Conservation (phyloP, 2,888 invertebrate species). For the Agapostemon virescens region DNA sequence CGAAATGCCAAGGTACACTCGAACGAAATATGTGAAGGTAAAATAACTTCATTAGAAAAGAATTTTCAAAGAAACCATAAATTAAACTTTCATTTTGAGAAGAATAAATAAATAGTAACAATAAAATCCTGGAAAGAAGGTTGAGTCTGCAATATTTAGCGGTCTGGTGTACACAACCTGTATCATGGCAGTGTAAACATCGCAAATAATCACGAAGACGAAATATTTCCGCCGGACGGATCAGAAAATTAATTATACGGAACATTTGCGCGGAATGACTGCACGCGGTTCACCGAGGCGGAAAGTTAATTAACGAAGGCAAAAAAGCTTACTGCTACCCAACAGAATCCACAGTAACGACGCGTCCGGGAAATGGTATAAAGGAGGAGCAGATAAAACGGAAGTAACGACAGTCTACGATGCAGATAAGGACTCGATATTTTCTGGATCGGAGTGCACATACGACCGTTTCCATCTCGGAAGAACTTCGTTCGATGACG, state of each 20-base stretch:
- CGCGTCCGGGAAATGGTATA: conserved; percentile 9
- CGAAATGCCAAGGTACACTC: too few relatives aligned
- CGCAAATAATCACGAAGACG: conserved; percentile 7
- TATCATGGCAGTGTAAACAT: neutral
- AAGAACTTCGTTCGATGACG: conserved; percentile 9
- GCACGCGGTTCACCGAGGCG: conserved; percentile 9
- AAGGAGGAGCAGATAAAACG: conserved; percentile 9
- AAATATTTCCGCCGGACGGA: neutral
- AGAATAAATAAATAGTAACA: neutral
- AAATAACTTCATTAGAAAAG: too few relatives aligned
- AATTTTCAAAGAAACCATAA: too few relatives aligned
- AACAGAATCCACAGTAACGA: conserved; percentile 17
- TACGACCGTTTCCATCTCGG: conserved; percentile 20
- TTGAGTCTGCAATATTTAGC: neutral
- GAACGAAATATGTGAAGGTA: too few relatives aligned
- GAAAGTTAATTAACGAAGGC: conserved; percentile 35
- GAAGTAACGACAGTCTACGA: neutral
- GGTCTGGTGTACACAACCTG: neutral
- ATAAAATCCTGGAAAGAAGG: neutral
- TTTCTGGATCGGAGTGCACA: conserved; percentile 16
- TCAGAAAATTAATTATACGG: conserved; percentile 47
- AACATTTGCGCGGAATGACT: conserved; percentile 42
- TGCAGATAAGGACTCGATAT: conserved; percentile 20
- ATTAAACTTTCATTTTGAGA: too few relatives aligned
- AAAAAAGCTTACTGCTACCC: neutral